A percentile compares a stretch with the other conserved stretches of the same genome.
Evolutionary conservation across 2,113 vertebrate genomes (phyloP).

Genomic region (Sebastes schlegelii): DNA sequence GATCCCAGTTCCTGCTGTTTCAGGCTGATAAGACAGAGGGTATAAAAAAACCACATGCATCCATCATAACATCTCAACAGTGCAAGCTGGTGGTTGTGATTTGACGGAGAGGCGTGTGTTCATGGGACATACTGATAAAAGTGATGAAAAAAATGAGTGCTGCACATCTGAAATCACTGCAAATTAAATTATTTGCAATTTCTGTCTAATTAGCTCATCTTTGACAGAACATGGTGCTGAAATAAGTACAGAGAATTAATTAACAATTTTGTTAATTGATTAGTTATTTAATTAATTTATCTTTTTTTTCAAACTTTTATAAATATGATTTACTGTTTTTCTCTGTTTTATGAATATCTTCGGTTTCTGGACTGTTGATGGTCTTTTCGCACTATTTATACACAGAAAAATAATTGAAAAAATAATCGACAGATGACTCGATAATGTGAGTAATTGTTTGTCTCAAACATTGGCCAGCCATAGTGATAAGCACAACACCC

Average conservation of each 20-base stretch:
- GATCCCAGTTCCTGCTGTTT: slow-evolving; percentile 31
- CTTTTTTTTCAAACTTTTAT: background rate
- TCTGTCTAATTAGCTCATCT: background rate
- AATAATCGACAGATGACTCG: background rate
- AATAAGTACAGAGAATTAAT: background rate
- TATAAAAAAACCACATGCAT: slow-evolving; percentile 15
- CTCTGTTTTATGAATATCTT: background rate
- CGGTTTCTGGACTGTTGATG: background rate
- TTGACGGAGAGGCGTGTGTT: background rate
- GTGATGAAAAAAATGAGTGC: background rate
- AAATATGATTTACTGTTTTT: background rate
- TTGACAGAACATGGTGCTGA: background rate
- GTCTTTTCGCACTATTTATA: background rate
- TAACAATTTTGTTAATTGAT: background rate
- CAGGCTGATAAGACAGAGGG: slow-evolving; percentile 39
- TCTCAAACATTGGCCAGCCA: background rate
- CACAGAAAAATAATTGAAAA: background rate
- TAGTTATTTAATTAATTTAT: background rate
- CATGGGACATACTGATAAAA: slow-evolving; percentile 7
- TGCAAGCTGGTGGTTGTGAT: slow-evolving; percentile 19
- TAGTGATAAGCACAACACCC: background rate
- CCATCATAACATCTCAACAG: slow-evolving; percentile 32
- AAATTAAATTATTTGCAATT: background rate
- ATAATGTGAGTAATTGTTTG: background rate
- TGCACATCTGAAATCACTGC: background rate